Percentiles rank a stretch among this genome's conserved stretches.
These are phyloP conservation scores for Wiebesia pumilae DNA, from an alignment of 1,140 invertebrate genomes.

Conservation along the genomic window DNA sequence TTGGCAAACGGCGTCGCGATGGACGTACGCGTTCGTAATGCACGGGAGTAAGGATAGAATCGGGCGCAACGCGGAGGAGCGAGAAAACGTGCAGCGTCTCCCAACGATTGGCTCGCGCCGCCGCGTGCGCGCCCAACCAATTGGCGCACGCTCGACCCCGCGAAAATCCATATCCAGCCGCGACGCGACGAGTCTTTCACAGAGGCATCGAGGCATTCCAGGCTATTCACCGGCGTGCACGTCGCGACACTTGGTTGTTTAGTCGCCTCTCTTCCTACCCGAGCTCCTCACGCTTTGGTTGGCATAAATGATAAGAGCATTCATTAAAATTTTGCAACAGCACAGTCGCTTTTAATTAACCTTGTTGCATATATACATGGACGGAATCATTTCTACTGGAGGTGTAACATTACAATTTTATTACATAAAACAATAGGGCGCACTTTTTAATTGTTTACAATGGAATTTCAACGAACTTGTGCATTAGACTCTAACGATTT, in stretches of 20 bases:
- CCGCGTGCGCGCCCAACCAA: constrained; percentile 54
- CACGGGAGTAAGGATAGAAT: too few species aligned
- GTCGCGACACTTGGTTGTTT: background rate
- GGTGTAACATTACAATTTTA: background rate
- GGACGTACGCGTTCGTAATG: background rate
- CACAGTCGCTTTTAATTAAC: background rate
- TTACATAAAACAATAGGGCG: background rate
- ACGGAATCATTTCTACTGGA: background rate
- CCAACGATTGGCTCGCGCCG: constrained; percentile 12
- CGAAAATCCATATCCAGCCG: constrained; percentile 66
- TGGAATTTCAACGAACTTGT: background rate
- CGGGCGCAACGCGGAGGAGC: background rate
- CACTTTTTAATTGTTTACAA: background rate
- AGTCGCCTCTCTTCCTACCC: too few species aligned
- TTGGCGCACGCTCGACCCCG: constrained; percentile 60
- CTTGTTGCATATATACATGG: constrained; percentile 16
- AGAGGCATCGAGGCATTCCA: background rate
- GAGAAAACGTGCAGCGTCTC: background rate
- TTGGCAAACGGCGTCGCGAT: background rate
- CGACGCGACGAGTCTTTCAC: background rate
- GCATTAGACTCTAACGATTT: too few species aligned
- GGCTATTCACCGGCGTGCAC: too few species aligned
- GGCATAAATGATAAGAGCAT: background rate
- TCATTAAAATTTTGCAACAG: background rate
- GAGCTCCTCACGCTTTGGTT: background rate